Base-by-base conservation (phyloP, 2,888 invertebrate genomes). In the Lasioglossum villosulum region DNA sequence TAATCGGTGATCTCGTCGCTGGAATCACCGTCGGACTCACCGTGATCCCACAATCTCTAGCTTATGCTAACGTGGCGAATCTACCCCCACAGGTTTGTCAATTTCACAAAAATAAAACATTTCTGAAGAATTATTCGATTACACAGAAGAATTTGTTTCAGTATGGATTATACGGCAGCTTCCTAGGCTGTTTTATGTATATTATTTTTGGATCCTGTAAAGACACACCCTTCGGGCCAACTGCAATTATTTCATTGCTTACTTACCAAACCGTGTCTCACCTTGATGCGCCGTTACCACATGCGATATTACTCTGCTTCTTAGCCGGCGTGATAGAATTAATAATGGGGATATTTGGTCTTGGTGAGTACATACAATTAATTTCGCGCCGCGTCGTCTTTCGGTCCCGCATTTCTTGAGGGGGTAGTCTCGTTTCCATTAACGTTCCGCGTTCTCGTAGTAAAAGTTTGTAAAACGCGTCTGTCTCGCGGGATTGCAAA, bases 91-190 rank as follows among this genome's bases (percentile, higher is more conserved):
- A 97, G 94, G 97, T 83, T 42, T 68, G 59, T 37, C 19, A 19
- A 68, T 68, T 52, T 48, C 4, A 14, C 12, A 2, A 16, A 16
- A 42, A 42, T 42, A 42, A 42, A 16, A 63, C 2, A 27, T 27
- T 6, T 14, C 59, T 0, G 16, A 72, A 72, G 4, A 72, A 16
- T 42, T 45, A 30, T 27, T 42, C n/a, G 4, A 19, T 45, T 45
- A 45, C 45, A 45, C 45, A 45, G 16, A 45, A 45, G 16, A 45
- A 45, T 70, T 84, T 5, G 78, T 86, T 74, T 52, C 96, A 98
- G 97, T 98, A 98, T 95, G 99, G 99, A 68, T 96, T 99, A 76
- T 99, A 99, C 95, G 98, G 98, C 78, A 98, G 99, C n/a, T 99
- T 99, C 95, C 95, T 99, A 93, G 98, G 99, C 71, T 97, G 98